Percentiles rank a stretch among this genome's conserved stretches.
These are phyloP conservation scores for Pteria penguin DNA, from an alignment of 2,888 invertebrate genomes.

Conservation along the genomic window DNA sequence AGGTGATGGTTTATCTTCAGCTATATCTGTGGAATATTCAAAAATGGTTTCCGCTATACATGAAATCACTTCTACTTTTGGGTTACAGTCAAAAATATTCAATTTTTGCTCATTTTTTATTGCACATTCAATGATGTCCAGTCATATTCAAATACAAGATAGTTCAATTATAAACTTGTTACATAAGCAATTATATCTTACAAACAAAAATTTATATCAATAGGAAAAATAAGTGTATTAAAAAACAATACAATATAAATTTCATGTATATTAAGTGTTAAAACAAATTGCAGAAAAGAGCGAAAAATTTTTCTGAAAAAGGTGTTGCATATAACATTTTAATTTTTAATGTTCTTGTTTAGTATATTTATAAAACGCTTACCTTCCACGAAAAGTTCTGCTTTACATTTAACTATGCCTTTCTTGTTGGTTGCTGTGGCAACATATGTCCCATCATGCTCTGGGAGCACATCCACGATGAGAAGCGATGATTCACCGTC, in stretches of 20 bases:
- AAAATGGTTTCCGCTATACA: not conserved
- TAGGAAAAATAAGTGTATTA: too few species aligned
- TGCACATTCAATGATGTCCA: too few species aligned
- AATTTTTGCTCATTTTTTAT: too few species aligned
- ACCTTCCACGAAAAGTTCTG: constrained; percentile 76
- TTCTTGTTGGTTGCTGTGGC: constrained; percentile 75
- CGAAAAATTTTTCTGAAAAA: not conserved
- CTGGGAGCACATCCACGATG: constrained; percentile 72
- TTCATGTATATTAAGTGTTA: too few species aligned
- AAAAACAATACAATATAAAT: too few species aligned
- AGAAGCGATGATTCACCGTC: constrained; percentile 68
- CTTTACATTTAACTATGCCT: constrained; percentile 72
- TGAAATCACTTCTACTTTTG: too few species aligned
- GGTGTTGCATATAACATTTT: not conserved
- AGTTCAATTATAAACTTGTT: too few species aligned
- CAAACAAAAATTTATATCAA: too few species aligned
- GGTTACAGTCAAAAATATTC: too few species aligned
- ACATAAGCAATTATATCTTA: too few species aligned
- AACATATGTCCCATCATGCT: constrained; percentile 76
- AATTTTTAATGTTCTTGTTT: too few species aligned
- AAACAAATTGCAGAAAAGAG: not conserved
- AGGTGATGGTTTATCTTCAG: constrained; percentile 82
- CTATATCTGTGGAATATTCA: constrained; percentile 50
- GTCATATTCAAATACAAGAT: too few species aligned
- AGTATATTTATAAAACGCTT: constrained; percentile 23